Evolutionary conservation across 2,113 vertebrate genomes (phyloP), one percentile per base, ranked within the genome.

Genomic region (Jacana jacana): DNA sequence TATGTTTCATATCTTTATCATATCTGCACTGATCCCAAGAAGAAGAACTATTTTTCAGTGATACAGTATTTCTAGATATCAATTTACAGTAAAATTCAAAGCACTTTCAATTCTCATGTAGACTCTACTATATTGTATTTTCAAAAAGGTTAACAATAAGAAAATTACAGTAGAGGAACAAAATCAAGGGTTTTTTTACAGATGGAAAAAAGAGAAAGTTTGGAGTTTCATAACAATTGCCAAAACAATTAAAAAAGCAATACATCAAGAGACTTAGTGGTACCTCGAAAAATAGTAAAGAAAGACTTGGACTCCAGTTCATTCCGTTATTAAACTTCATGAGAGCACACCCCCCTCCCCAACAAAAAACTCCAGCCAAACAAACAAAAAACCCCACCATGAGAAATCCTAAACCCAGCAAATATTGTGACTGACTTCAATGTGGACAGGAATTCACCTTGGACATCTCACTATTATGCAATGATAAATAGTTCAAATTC

Each of bases 61-160:
- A 96, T 79, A 69, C 35, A 57, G 35, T 57, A 72, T 84, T 54
- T 39, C 95, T 76, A 48, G 52, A 39, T 71, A 86, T 79, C 92
- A 96, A 95, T 97, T 97, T 97, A 96, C 85, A 84, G 48, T 77
- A 93, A 83, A 61, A 95, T 88, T 93, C 90, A 96, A 94, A 85
- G 82, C 61, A 81, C 93, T 93, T 97, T 93, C 73, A 94, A 17
- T 94, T 94, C 69, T 92, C n/a, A 77, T 49, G 49, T 82, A 86
- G 72, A 84, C 66, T 92, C 31, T 64, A 91, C 52, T 76, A 82
- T 71, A 91, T 49, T 97, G 58, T 95, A 52, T 79, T 96, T 96
- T 94, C 66, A 46, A 92, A 77, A 95, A 93, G 86, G 63, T 94
- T 70, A 87, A 40, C 23, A 44, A 46, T 49, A 89, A 78, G 64